These are phyloP conservation scores for Erethizon dorsatum DNA, from an alignment of 2,797 vertebrate genomes.

Conservation along the genomic window DNA sequence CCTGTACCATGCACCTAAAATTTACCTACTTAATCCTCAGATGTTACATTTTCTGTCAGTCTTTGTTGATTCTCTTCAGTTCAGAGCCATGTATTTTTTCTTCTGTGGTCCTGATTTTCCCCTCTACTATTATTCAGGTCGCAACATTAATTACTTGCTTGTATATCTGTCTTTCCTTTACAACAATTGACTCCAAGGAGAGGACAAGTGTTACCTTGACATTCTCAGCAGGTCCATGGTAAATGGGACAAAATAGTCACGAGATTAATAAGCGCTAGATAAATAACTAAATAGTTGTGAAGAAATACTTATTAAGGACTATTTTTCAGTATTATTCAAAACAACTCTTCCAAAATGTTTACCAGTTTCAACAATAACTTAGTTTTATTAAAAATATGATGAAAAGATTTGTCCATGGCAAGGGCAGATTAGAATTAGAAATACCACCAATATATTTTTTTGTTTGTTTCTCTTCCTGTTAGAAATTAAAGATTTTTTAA, in stretches of 20 bases:
- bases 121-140: not conserved
- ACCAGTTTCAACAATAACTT: slow-evolving; percentile 27
- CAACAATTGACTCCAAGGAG: not conserved
- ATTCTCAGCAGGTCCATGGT: not conserved
- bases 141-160: not conserved
- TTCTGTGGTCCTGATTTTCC: slow-evolving; percentile 18
- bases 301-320: slow-evolving; percentile 15
- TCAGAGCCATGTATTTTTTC: not conserved
- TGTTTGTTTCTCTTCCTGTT: slow-evolving; percentile 15
- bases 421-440: slow-evolving; percentile 50
- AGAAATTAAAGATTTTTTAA: not conserved
- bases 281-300: not conserved
- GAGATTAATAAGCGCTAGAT: not conserved
- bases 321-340: not conserved
- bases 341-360: slow-evolving; percentile 7
- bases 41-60: not conserved
- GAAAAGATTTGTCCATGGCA: not conserved
- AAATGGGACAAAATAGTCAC: not conserved
- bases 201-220: not conserved
- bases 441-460: not conserved
- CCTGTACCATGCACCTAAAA: not conserved
- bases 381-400: slow-evolving; percentile 21
- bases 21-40: not conserved
- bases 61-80: not conserved
- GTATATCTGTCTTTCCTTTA: not conserved